These are phyloP conservation scores for Pocillopora verrucosa DNA, from an alignment of 64 coral and sea anemone genomes.

Conservation along the genomic window DNA sequence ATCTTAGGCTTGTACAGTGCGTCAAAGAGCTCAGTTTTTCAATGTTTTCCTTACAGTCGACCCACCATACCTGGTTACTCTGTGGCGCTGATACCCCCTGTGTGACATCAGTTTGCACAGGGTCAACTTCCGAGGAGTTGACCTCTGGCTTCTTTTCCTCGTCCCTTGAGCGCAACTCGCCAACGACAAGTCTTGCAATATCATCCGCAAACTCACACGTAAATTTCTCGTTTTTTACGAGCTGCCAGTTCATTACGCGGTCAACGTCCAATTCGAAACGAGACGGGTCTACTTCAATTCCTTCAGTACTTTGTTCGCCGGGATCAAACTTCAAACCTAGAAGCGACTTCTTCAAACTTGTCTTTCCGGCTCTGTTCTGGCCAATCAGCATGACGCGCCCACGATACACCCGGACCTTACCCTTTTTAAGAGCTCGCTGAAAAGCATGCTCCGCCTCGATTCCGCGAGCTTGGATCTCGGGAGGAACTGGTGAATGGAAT, in stretches of 20 bases:
- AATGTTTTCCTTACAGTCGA: background rate
- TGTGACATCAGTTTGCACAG: constrained; percentile 14
- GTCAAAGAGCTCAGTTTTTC: background rate
- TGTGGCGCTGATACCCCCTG: background rate
- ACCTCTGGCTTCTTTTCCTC: constrained; percentile 26
- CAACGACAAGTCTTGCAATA: constrained; percentile 28
- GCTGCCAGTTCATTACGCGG: constrained; percentile 34
- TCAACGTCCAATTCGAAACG: constrained; percentile 39
- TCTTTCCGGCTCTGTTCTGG: constrained; percentile 66
- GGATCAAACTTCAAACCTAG: constrained; percentile 47
- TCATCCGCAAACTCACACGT: constrained; percentile 49
- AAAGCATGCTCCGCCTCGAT: constrained; percentile 17
- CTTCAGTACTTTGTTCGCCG: constrained; percentile 43
- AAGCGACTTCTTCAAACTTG: constrained; percentile 71
- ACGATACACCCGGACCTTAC: constrained; percentile 31
- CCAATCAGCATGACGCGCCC: constrained; percentile 37
- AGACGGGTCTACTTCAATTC: constrained; percentile 67
- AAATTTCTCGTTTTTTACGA: constrained; percentile 28
- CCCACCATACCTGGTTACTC: background rate
- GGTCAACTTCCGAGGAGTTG: background rate
- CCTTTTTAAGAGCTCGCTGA: constrained; percentile 28
- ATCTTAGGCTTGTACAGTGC: no score
- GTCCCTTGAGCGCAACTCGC: background rate
- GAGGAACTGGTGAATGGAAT: constrained; percentile 9
- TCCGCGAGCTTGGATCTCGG: constrained; percentile 49